Evolutionary conservation across 2,113 vertebrate genomes (phyloP), one percentile per base, ranked within the genome.

Genomic region (Scomber scombrus): DNA sequence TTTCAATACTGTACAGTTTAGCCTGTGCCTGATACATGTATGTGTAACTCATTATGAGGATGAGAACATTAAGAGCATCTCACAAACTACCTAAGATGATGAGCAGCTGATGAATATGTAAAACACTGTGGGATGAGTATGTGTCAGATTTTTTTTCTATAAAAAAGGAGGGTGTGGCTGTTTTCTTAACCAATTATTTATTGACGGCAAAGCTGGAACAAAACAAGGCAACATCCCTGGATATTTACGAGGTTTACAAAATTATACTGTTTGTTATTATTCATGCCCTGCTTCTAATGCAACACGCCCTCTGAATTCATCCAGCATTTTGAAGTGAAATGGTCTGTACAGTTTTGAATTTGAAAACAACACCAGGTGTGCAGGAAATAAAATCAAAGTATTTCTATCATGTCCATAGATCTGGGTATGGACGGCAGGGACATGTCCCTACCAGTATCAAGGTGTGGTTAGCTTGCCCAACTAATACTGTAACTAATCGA

Each of bases 361-460:
- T 31, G 64, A 78, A 85, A 87, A 87, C 29, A 85, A 80, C 71
- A 80, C 64, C 81, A 71, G 75, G 70, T 89, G 86, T 77, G 80
- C 75, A 51, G 47, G 50, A 75, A 85, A 88, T 60, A 64, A 86
- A 84, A 80, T 70, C 50, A 23, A 64, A 75, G 68, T 50, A 54
- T 85, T 81, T 86, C 40, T 71, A 19, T 66, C 51, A 40, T 40
- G 34, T 7, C 7, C 6, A 7, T 40, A 40, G 34, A 7, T 34
- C 7, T 34, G 31, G 31, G 31, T 4, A 34, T 34, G 31, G 31
- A 34, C 31, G 31, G 8, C 9, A 40, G 34, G 34, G 34, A 40
- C 34, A 40, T 40, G 34, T 40, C 34, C 34, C 34, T 40, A 40
- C 34, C 34, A 40, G 23, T 26, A 26, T 26, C 23, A 26, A 26